These are phyloP conservation scores for Melanargia galathea DNA, from an alignment of 2,888 invertebrate genomes.

Conservation along the genomic window DNA sequence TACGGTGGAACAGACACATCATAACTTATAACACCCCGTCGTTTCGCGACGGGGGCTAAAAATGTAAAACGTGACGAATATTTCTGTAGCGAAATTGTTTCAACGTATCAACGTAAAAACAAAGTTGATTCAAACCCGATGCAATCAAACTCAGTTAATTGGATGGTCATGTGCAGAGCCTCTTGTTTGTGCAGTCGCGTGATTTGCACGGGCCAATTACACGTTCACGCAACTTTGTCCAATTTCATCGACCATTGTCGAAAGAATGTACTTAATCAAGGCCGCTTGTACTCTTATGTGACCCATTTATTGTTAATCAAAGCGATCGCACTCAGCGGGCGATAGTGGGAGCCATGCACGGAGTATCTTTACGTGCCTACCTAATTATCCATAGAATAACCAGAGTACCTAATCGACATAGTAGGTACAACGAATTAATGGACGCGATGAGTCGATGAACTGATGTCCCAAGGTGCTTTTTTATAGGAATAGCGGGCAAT, in stretches of 20 bases:
- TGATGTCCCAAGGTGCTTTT: too few species aligned
- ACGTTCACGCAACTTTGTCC: constrained; percentile 3
- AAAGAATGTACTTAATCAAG: background rate
- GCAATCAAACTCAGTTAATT: constrained; percentile 25
- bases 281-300: background rate
- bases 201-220: constrained; percentile 6
- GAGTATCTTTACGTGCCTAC: too few species aligned
- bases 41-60: too few species aligned
- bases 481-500: too few species aligned
- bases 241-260: background rate
- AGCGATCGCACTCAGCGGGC: background rate
- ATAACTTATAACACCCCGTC: too few species aligned
- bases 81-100: constrained; percentile 4
- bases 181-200: constrained; percentile 2
- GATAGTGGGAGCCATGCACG: too few species aligned
- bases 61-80: constrained; percentile 1
- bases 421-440: too few species aligned
- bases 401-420: too few species aligned
- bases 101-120: background rate
- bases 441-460: too few species aligned
- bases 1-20: too few species aligned
- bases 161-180: constrained; percentile 10
- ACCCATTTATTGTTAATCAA: background rate
- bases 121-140: constrained; percentile 12
- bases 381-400: too few species aligned